Conservation (phyloP, 2,888 invertebrate species). For the Chelonus formosanus region DNA sequence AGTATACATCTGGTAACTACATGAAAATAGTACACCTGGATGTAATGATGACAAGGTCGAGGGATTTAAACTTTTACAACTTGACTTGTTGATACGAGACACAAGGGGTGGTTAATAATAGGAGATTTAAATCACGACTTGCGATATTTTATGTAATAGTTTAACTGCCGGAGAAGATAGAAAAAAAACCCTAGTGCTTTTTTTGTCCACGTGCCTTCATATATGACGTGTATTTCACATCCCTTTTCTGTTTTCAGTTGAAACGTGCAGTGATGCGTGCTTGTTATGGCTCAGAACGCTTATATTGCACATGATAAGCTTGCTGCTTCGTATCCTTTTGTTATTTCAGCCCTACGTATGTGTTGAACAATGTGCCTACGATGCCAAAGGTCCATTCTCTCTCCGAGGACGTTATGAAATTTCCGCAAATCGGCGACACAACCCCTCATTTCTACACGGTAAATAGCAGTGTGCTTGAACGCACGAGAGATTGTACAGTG, state of each 20-base stretch:
- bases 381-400: constrained; percentile 9
- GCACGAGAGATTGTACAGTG: background rate
- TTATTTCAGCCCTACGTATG: constrained; percentile 1
- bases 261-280: constrained; percentile 11
- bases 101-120: no score
- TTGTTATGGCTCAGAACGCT: constrained; percentile 33
- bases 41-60: no score
- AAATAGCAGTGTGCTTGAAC: constrained; percentile 11
- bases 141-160: no score
- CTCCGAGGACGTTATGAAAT: constrained; percentile 20
- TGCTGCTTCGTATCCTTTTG: constrained; percentile 25
- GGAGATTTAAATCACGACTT: no score
- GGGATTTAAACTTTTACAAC: no score
- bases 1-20: background rate
- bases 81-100: no score
- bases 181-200: no score
- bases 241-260: no score
- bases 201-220: no score
- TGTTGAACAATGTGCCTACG: constrained; percentile 10
- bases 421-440: constrained; percentile 14
- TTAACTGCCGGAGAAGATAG: no score
- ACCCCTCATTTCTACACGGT: constrained; percentile 12
- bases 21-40: no score
- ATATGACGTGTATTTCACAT: no score
- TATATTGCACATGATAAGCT: constrained; percentile 43